These are phyloP conservation scores for Drusus annulatus DNA, from an alignment of 1,140 invertebrate genomes.

Conservation along the genomic window DNA sequence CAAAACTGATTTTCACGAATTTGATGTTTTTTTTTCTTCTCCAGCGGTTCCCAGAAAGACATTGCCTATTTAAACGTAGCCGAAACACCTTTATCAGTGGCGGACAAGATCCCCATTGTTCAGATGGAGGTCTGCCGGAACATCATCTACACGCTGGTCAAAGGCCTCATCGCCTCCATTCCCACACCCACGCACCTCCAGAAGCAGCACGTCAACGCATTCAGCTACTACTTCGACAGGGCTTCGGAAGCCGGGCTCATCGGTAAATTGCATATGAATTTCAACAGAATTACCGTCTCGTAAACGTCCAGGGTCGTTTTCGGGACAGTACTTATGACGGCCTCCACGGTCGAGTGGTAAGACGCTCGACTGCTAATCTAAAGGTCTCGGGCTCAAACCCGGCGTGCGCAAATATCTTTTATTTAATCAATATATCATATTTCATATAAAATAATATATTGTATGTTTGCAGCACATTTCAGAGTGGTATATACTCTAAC, in stretches of 20 bases:
- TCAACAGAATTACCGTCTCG: too few species aligned
- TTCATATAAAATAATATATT: too few species aligned
- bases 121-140: conserved; percentile 76
- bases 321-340: too few species aligned
- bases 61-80: conserved; percentile 62
- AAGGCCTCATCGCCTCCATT: conserved; percentile 67
- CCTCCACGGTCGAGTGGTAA: too few species aligned
- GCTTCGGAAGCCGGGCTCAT: conserved; percentile 87
- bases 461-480: too few species aligned
- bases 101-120: conserved; percentile 74
- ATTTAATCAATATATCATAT: too few species aligned
- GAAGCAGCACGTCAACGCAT: conserved; percentile 82
- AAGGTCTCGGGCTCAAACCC: too few species aligned
- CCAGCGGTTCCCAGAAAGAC: conserved; percentile 63
- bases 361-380: too few species aligned
- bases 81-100: conserved; percentile 65
- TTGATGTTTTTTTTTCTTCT: conserved; percentile 39
- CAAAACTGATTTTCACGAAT: too few species aligned
- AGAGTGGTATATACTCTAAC: too few species aligned
- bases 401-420: too few species aligned
- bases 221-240: conserved; percentile 96
- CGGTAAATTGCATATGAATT: conserved; percentile 64
- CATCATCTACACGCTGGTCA: conserved; percentile 76
- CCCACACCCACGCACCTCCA: conserved; percentile 76
- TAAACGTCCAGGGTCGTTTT: too few species aligned